phyloP scores from a whole-genome alignment of 2,797 vertebrate genomes.

The Cichlasoma orientale region DNA sequence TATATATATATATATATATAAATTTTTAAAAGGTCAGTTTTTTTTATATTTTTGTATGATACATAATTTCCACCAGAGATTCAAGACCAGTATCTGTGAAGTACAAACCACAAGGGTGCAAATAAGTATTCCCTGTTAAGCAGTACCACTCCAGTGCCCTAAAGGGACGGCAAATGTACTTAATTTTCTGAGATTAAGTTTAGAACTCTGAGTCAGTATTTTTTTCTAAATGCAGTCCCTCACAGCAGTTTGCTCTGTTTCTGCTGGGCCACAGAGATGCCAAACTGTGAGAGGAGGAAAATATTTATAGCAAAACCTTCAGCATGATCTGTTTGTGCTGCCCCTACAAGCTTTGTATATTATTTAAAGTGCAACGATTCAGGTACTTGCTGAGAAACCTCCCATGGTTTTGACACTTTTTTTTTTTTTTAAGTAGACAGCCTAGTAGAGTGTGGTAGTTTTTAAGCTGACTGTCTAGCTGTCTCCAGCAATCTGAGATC shows the following conservation, averaged over 20 bases:
- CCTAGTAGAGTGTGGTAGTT: not conserved
- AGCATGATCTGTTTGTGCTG: conserved; percentile 16
- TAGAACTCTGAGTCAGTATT: not conserved
- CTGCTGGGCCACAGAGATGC: not conserved
- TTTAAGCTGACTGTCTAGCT: conserved; percentile 12
- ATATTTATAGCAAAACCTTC: conserved; percentile 19
- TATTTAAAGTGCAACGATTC: conserved; percentile 10
- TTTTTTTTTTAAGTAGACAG: not conserved
- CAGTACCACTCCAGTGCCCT: too few relatives aligned
- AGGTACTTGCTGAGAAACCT: conserved; percentile 13
- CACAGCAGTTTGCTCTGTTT: conserved; percentile 10
- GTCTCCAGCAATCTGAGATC: conserved; percentile 8
- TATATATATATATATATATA: too few relatives aligned
- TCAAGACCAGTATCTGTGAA: too few relatives aligned
- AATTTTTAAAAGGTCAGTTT: too few relatives aligned
- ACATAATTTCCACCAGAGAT: too few relatives aligned
- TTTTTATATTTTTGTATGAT: too few relatives aligned
- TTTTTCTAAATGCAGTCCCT: not conserved
- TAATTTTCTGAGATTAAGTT: not conserved
- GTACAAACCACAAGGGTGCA: too few relatives aligned
- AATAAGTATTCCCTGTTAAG: too few relatives aligned
- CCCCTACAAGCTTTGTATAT: conserved; percentile 32
- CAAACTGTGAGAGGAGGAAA: not conserved
- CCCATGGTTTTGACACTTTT: conserved; percentile 19
- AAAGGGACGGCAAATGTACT: too few relatives aligned